phyloP scores from a whole-genome alignment of 1,140 invertebrate species.

The Zaprionus taronus region DNA sequence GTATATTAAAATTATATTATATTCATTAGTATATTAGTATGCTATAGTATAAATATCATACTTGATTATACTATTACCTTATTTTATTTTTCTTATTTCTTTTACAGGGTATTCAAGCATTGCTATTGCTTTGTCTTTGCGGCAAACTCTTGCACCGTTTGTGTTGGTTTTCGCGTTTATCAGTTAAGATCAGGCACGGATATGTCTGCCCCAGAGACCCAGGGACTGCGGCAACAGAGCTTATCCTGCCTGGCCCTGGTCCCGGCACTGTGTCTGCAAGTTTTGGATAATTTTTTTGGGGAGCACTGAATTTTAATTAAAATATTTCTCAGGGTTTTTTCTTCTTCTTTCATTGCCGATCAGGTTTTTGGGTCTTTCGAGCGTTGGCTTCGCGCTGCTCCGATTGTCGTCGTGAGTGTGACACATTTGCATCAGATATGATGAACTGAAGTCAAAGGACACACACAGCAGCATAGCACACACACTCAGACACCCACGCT shows the following conservation, averaged over 20 bases:
- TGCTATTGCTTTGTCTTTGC: not conserved
- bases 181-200: slow-evolving; percentile 76
- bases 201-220: slow-evolving; percentile 43
- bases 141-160: slow-evolving; percentile 19
- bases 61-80: not conserved
- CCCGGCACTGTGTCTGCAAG: slow-evolving; percentile 32
- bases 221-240: slow-evolving; percentile 21
- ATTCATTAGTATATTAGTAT: no score
- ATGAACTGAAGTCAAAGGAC: slow-evolving; percentile 63
- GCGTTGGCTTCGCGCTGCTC: slow-evolving; percentile 1
- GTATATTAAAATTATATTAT: no score
- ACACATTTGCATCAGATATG: slow-evolving; percentile 82
- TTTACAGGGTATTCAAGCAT: slow-evolving; percentile 21
- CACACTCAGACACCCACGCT: not conserved
- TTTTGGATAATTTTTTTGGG: slow-evolving; percentile 64
- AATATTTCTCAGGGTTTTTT: slow-evolving; percentile 80
- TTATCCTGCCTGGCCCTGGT: slow-evolving; percentile 65
- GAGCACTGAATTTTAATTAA: slow-evolving; percentile 81
- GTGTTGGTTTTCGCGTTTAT: slow-evolving; percentile 81
- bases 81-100: not conserved
- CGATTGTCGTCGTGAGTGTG: slow-evolving; percentile 70
- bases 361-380: slow-evolving; percentile 10
- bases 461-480: slow-evolving; percentile 19
- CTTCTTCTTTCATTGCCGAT: slow-evolving; percentile 21
- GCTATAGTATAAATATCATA: no score